Conservation (phyloP, 2,888 invertebrate species). For the Ectemnius cavifrons region DNA sequence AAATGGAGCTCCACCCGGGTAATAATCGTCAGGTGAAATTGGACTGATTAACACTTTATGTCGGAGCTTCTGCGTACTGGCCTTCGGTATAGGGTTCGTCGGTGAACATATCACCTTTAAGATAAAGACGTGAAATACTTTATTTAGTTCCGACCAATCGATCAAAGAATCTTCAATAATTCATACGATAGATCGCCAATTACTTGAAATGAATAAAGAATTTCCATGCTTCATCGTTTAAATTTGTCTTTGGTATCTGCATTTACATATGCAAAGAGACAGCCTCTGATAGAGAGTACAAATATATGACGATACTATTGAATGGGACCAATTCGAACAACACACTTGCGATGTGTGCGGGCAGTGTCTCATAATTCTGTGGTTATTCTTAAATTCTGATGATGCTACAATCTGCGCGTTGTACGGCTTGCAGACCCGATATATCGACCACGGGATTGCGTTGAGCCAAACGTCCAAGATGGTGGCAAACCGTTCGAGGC, state of each 20-base stretch:
- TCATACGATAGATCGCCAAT: too few species aligned
- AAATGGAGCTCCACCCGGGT: slow-evolving; percentile 54
- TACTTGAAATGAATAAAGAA: too few species aligned
- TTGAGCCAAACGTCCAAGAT: slow-evolving; percentile 54
- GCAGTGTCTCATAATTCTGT: neutral
- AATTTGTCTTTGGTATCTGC: too few species aligned
- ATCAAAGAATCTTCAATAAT: too few species aligned
- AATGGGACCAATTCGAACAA: too few species aligned
- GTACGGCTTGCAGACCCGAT: slow-evolving; percentile 29
- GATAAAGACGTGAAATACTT: too few species aligned
- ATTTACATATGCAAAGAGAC: too few species aligned
- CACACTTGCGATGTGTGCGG: too few species aligned
- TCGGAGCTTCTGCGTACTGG: slow-evolving; percentile 26
- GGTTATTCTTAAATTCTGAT: slow-evolving; percentile 26
- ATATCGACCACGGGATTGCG: slow-evolving; percentile 49
- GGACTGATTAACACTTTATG: slow-evolving; percentile 45
- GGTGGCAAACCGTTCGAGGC: slow-evolving; percentile 52
- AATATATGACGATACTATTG: too few species aligned
- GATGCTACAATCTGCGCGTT: slow-evolving; percentile 44
- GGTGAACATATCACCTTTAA: slow-evolving; percentile 15
- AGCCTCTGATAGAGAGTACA: too few species aligned
- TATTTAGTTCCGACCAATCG: too few species aligned
- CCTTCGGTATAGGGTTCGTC: slow-evolving; percentile 13
- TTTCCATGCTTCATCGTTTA: neutral
- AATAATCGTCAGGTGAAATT: slow-evolving; percentile 57